A percentile compares a stretch with the other conserved stretches of the same genome.
These are phyloP conservation scores for Digitonthophagus gazella DNA, from an alignment of 2,888 invertebrate species.

Conservation along the genomic window DNA sequence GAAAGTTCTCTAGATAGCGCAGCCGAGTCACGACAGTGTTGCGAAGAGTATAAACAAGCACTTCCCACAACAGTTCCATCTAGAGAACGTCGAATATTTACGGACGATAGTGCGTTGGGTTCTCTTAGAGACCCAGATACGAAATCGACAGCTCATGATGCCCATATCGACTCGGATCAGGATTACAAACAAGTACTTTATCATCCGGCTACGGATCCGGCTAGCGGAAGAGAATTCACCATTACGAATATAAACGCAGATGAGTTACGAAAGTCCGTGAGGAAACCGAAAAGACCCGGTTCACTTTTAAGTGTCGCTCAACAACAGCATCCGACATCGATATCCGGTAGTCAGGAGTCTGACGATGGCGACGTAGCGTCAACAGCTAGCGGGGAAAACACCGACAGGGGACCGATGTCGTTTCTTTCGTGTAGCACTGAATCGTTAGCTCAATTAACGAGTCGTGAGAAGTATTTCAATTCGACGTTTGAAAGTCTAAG, in stretches of 20 bases:
- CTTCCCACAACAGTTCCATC: neutral
- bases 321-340: conserved; percentile 42
- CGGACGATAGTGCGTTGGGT: conserved; percentile 69
- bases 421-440: conserved; percentile 75
- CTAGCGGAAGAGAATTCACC: conserved; percentile 70
- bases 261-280: conserved; percentile 73
- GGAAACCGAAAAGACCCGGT: conserved; percentile 61
- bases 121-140: conserved; percentile 45
- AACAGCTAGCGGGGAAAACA: conserved; percentile 79
- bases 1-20: conserved; percentile 80
- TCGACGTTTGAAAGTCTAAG: conserved; percentile 72
- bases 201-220: conserved; percentile 45
- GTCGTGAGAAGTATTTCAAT: conserved; percentile 62
- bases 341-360: conserved; percentile 66
- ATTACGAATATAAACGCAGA: conserved; percentile 87
- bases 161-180: conserved; percentile 82
- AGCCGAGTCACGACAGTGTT: conserved; percentile 43
- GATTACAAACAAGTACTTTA: conserved; percentile 55
- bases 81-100: too few species aligned
- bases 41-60: conserved; percentile 58
- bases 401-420: conserved; percentile 71
- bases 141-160: conserved; percentile 77
- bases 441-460: conserved; percentile 58
- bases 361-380: conserved; percentile 77
- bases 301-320: conserved; percentile 46